These are phyloP conservation scores for Rousettus madagascariensis DNA, from an alignment of 2,797 vertebrate genomes.

Conservation along the genomic window DNA sequence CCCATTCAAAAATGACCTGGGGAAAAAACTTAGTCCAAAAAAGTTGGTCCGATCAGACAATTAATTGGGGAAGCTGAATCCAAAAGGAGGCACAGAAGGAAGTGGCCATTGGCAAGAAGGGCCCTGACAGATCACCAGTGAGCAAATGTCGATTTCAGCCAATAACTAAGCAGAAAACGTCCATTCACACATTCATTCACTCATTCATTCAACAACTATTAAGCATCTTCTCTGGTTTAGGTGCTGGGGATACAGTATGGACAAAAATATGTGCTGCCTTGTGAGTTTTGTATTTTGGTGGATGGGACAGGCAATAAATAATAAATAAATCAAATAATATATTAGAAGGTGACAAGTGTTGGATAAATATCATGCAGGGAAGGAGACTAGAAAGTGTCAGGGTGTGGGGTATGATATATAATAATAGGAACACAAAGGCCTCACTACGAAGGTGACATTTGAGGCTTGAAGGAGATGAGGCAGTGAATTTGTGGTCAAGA, in stretches of 20 bases:
- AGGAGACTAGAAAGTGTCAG: not conserved
- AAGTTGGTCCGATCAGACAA: not conserved
- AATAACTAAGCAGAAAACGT: not conserved
- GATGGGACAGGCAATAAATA: not conserved
- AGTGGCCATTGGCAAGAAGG: not conserved
- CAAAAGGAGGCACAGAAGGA: not conserved
- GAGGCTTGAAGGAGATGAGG: not conserved
- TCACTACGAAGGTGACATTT: not conserved
- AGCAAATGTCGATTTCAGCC: not conserved
- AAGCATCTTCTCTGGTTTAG: constrained; percentile 13
- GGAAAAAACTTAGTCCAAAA: not conserved
- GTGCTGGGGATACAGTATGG: not conserved
- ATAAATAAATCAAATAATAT: not conserved
- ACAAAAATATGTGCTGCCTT: not conserved
- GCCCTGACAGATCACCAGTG: not conserved
- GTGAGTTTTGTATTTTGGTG: not conserved
- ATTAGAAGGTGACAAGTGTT: not conserved
- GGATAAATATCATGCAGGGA: not conserved
- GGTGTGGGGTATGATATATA: not conserved
- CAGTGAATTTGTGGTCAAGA: not conserved
- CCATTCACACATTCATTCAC: not conserved
- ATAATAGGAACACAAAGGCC: not conserved
- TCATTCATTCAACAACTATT: not conserved
- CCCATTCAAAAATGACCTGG: not conserved
- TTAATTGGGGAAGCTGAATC: not conserved